Percentiles rank a stretch among this genome's conserved stretches.
Conservation (phyloP, 2,113 vertebrate species). For the Scopus umbretta region DNA sequence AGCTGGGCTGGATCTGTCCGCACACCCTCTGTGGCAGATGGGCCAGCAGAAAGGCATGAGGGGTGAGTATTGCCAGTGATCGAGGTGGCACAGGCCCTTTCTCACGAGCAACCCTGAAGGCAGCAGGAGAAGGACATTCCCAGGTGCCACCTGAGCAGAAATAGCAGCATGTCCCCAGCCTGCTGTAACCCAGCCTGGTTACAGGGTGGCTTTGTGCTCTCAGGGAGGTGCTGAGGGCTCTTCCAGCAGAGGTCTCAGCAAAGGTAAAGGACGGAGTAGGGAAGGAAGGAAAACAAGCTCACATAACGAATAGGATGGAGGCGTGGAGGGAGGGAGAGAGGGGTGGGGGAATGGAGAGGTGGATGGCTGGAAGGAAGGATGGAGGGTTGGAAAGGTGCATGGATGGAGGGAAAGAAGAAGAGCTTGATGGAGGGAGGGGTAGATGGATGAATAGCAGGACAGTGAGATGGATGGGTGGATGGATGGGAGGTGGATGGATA, state of each 20-base stretch:
- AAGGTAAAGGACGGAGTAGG: not conserved
- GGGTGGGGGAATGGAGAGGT: not conserved
- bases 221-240: not conserved
- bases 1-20: rapidly evolving
- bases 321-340: too few relatives aligned
- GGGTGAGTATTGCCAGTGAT: rapidly evolving
- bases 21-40: rapidly evolving
- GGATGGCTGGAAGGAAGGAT: not conserved
- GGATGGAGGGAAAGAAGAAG: not conserved
- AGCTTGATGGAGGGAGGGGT: not conserved
- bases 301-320: not conserved
- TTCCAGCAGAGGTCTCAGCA: too few relatives aligned
- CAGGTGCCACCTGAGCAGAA: not conserved
- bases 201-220: not conserved
- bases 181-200: not conserved
- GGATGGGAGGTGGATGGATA: too few relatives aligned
- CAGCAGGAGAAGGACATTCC: not conserved
- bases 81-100: rapidly evolving
- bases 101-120: not conserved
- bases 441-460: too few relatives aligned
- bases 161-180: not conserved
- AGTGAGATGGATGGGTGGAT: not conserved
- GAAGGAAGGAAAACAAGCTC: not conserved
- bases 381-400: too few relatives aligned
- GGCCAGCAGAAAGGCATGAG: rapidly evolving